Evolutionary conservation across 2,113 vertebrate species (phyloP), one percentile per base, ranked within the genome.

Genomic region (Gobius niger): DNA sequence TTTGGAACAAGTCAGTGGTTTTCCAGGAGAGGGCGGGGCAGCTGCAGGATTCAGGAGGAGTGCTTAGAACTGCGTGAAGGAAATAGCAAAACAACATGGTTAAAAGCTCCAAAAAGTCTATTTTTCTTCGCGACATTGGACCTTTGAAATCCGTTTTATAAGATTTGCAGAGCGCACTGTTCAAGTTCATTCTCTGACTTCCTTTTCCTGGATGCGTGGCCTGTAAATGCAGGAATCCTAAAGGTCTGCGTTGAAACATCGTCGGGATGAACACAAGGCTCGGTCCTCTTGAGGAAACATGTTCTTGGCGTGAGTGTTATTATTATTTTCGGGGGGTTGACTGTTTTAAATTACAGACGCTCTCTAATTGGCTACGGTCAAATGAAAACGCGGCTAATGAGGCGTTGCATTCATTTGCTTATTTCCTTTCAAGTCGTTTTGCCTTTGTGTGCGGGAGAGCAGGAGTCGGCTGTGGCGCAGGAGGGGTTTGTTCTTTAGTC

Each of bases 301-400:
- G 77, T 75, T 87, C 80, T 80, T 84, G 12, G 63, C 79, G 12
- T 64, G 73, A 81, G 71, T 81, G 78, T 90, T 81, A 16, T 16
- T 16, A 15, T 46, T 7, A 9, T 46, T 46, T 46, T 85, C 90
- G 87, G 90, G 82, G 79, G 84, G 76, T 76, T 68, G 85, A 85
- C 85, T 88, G 84, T 89, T 91, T 88, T 89, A 90, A 90, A 90
- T 89, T 90, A 89, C 82, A 86, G 85, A 86, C 87, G 84, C 85
- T 84, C 81, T 90, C 82, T 90, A 90, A 92, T 90, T 88, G 83
- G 87, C 87, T 68, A 88, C 80, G 81, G 87, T 85, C 82, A 91
- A 88, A 90, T 90, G 87, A 90, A 41, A 91, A 84, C 79, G 78
- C 56, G 69, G 70, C 88, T 88, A 91, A 91, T 90, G 88, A 91